These are phyloP conservation scores for Temnothorax ravouxi DNA, from an alignment of 2,888 invertebrate species.

Conservation along the genomic window DNA sequence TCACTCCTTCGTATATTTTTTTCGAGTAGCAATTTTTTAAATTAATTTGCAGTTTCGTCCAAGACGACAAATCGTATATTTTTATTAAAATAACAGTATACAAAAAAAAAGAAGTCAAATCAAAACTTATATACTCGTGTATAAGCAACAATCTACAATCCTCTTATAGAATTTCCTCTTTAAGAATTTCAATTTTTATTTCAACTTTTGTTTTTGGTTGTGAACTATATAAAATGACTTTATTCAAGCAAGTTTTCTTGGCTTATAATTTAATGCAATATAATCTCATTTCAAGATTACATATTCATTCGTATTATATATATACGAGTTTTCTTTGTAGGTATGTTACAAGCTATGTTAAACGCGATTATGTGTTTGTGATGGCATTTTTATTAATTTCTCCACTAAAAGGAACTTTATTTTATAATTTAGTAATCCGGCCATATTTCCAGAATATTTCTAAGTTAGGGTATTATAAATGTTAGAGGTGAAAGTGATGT, in stretches of 20 bases:
- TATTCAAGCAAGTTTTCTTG: too few relatives aligned
- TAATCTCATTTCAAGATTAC: too few relatives aligned
- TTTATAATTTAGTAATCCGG: constrained; percentile 8
- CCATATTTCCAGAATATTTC: constrained; percentile 28
- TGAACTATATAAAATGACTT: too few relatives aligned
- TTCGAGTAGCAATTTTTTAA: background rate
- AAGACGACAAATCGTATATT: background rate
- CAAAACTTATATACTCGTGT: too few relatives aligned
- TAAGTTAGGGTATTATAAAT: constrained; percentile 59
- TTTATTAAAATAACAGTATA: constrained; percentile 6
- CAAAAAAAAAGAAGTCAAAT: too few relatives aligned
- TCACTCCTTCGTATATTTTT: background rate
- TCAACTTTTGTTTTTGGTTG: too few relatives aligned
- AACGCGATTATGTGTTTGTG: background rate
- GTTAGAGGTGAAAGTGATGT: constrained; percentile 65
- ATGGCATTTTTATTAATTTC: background rate
- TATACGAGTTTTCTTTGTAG: too few relatives aligned
- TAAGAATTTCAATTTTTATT: too few relatives aligned
- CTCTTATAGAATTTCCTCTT: too few relatives aligned
- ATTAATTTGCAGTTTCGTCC: background rate
- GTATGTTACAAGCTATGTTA: background rate
- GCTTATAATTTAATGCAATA: too few relatives aligned
- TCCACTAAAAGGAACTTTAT: background rate
- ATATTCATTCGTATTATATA: too few relatives aligned
- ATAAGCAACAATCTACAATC: too few relatives aligned